Conservation (phyloP, 2,113 vertebrate species). For the Arizona elegans region DNA sequence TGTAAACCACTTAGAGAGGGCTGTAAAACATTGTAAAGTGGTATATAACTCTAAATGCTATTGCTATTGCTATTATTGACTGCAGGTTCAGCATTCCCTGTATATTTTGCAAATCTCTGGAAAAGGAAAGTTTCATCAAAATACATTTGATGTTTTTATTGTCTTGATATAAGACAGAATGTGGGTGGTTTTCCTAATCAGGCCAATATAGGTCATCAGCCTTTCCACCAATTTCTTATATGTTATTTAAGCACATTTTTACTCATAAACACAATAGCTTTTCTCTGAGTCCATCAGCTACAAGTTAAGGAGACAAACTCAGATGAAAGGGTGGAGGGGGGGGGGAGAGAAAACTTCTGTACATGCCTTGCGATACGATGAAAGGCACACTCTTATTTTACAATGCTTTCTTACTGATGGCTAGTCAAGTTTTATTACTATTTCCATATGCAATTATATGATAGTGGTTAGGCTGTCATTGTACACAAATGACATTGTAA, state of each 20-base stretch:
- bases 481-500: slow-evolving; percentile 45
- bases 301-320: slow-evolving; percentile 6
- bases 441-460: slow-evolving; percentile 41
- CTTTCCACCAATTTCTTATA: background rate
- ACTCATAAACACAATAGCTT: background rate
- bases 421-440: slow-evolving; percentile 46
- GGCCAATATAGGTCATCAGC: background rate
- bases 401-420: slow-evolving; percentile 40
- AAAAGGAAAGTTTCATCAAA: background rate
- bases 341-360: slow-evolving; percentile 22
- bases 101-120: background rate
- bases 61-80: background rate
- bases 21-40: too few relatives aligned
- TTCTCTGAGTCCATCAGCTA: background rate
- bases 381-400: slow-evolving; percentile 44
- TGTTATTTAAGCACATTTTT: background rate
- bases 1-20: too few relatives aligned
- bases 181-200: background rate
- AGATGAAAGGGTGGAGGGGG: background rate
- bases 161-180: background rate
- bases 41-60: too few relatives aligned
- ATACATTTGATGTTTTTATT: background rate
- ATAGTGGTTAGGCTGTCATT: slow-evolving; percentile 25
- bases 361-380: slow-evolving; percentile 19
- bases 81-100: background rate